Percentiles rank a stretch among this genome's conserved stretches.
These are phyloP conservation scores for Erpornis zantholeuca DNA, from an alignment of 2,113 vertebrate species.

Conservation along the genomic window DNA sequence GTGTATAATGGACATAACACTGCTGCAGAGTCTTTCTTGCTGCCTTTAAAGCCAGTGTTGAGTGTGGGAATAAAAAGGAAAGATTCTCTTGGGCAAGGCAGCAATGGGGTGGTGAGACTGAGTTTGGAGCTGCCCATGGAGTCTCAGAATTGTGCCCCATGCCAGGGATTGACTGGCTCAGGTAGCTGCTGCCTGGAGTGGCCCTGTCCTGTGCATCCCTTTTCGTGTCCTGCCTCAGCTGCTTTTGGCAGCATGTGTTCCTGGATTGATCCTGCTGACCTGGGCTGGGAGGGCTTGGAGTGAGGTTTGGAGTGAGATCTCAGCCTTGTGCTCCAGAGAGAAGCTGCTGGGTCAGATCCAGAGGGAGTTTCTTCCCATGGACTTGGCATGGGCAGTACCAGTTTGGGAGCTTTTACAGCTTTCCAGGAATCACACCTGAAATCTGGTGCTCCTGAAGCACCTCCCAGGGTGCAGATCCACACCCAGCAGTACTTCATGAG, in stretches of 20 bases:
- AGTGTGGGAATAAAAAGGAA: background rate
- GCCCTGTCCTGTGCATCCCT: background rate
- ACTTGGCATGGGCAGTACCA: background rate
- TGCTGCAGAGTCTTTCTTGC: background rate
- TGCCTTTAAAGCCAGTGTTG: background rate
- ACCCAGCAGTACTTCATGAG: background rate
- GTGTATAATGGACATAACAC: background rate
- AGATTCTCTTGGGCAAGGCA: background rate
- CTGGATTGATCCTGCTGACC: background rate
- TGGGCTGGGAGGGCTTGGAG: background rate
- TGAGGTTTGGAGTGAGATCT: no score
- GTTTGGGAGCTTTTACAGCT: background rate
- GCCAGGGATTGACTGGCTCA: background rate
- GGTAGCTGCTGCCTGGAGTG: background rate
- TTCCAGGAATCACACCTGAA: background rate
- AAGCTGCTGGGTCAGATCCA: background rate
- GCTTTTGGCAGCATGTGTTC: background rate
- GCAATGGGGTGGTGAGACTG: background rate
- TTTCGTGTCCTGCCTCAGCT: background rate
- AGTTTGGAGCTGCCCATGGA: background rate
- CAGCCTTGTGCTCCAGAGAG: background rate
- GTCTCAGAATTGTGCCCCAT: background rate
- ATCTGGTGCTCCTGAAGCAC: background rate
- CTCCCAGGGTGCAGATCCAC: background rate
- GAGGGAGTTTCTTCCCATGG: background rate